A percentile compares a stretch with the other conserved stretches of the same genome.
phyloP scores from a whole-genome alignment of 1,140 invertebrate genomes.

The Cardiocondyla obscurior region DNA sequence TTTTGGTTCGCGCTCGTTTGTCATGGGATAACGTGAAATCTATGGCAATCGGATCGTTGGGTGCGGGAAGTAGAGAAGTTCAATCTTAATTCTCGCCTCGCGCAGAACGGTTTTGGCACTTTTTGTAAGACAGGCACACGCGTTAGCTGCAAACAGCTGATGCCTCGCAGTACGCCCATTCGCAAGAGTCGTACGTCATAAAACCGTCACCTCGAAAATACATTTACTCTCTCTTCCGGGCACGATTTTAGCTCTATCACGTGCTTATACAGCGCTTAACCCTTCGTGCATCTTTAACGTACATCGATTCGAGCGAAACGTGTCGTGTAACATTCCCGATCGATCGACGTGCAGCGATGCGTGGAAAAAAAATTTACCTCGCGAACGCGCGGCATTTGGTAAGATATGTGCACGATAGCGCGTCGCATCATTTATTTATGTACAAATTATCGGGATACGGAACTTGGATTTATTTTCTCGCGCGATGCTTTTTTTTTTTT shows the following conservation, averaged over 20 bases:
- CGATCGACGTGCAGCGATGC: neutral
- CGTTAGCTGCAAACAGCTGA: constrained; percentile 20
- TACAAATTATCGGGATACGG: neutral
- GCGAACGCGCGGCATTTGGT: neutral
- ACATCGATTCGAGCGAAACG: constrained; percentile 12
- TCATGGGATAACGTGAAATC: neutral
- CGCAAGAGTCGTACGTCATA: neutral
- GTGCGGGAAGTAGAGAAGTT: constrained; percentile 4
- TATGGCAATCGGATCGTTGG: neutral
- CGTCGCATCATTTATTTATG: neutral
- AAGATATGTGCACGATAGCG: neutral
- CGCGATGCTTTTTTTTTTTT: neutral
- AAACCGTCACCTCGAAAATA: neutral
- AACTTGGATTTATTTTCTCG: neutral
- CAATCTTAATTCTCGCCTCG: neutral
- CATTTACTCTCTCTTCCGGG: neutral
- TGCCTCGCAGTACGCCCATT: neutral
- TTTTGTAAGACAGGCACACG: constrained; percentile 38
- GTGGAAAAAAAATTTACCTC: constrained; percentile 1
- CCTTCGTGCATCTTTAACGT: constrained; percentile 22
- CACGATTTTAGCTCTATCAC: neutral
- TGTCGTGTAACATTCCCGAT: constrained; percentile 21
- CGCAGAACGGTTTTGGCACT: constrained; percentile 43
- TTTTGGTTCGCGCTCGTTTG: neutral
- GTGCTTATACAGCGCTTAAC: neutral